Base-by-base conservation (phyloP, 2,888 invertebrate species). In the Aplocera efformata region DNA sequence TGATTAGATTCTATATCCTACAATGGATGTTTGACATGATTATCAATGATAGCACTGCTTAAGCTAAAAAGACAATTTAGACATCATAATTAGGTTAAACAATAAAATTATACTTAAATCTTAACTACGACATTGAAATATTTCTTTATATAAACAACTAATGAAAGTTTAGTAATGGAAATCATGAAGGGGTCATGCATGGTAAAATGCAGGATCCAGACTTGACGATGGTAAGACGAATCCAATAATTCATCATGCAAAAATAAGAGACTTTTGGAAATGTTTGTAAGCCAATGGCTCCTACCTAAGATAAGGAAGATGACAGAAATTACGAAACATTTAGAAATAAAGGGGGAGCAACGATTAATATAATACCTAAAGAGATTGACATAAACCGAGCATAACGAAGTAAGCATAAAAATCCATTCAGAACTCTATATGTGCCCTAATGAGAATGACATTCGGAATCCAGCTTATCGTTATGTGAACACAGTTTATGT, bases 111-210 rank as follows among this genome's bases (percentile, higher is more conserved):
- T 34, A 36, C 31, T 40, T 42, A 42, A 51, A 39, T 50, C 49
- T 58, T 54, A 44, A 54, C 60, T 63, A 65, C 56, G 42, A 67
- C 58, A 69, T 57, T 56, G 44, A 63, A 56, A 54, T 55, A 42
- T 51, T 51, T 39, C 6, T 40, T 54, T 48, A 50, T 51, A 48
- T 48, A 60, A 72, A 61, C 63, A 63, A 67, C 70, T 71, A 72
- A 67, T 67, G 66, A 62, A 61, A 53, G 53, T 53, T 50, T 53
- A 58, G 53, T 60, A 60, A 60, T 63, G 62, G 55, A 10, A 7
- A 7, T 33, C 63, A 73, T 72, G 71, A 60, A 60, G 64, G 68
- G 71, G 68, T 59, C 83, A 82, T 82, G 83, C 83, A 64, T 63
- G 60, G 56, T 53, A 61, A 10, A 60, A 76, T 80, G 75, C 73